Percentiles rank a stretch among this genome's conserved stretches.
These are phyloP conservation scores for Eurypyga helias DNA, from an alignment of 2,113 vertebrate species.

Conservation along the genomic window DNA sequence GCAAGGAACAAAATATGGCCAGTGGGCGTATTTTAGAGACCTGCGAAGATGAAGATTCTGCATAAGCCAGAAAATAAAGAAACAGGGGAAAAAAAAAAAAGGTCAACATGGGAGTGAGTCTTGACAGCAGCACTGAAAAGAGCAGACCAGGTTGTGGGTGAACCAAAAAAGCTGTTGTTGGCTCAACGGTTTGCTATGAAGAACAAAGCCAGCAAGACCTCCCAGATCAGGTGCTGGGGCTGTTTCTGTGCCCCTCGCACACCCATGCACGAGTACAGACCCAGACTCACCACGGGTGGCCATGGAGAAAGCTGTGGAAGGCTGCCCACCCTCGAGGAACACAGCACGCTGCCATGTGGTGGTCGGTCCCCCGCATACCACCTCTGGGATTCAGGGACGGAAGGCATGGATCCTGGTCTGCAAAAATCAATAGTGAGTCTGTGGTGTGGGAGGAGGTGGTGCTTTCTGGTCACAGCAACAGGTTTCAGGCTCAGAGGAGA, in stretches of 20 bases:
- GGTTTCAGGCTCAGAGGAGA: not conserved
- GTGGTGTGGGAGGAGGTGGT: not conserved
- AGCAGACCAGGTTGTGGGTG: not conserved
- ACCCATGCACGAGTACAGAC: not conserved
- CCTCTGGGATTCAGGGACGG: not conserved
- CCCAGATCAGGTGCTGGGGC: not conserved
- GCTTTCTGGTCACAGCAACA: not conserved
- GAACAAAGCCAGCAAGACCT: not conserved
- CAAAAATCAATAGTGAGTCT: not conserved
- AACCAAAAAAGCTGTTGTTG: not conserved
- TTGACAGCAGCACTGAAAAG: not conserved
- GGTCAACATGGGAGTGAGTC: not conserved
- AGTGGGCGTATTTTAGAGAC: not conserved
- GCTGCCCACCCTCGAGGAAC: fast-evolving
- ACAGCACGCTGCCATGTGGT: not conserved
- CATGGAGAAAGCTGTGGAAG: not conserved
- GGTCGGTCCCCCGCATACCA: not conserved
- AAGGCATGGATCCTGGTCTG: not conserved
- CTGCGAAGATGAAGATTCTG: not conserved
- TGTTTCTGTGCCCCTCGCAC: not conserved
- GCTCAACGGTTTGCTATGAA: not conserved
- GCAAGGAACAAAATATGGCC: not conserved
- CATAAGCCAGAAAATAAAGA: not conserved
- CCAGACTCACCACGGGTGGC: not conserved
- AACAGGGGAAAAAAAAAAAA: not conserved